These are phyloP conservation scores for Bos indicus DNA, from an alignment of 2,113 vertebrate species.

Conservation along the genomic window DNA sequence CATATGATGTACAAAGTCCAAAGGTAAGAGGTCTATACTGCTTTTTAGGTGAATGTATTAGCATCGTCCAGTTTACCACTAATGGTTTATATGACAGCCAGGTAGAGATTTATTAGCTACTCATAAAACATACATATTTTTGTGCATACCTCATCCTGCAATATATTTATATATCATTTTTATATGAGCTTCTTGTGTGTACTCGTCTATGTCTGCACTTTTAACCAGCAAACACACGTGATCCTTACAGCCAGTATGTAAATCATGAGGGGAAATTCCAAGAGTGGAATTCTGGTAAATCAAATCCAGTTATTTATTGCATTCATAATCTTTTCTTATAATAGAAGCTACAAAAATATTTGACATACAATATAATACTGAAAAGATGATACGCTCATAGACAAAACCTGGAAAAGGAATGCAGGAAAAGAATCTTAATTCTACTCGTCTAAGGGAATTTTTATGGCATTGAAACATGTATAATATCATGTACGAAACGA, in stretches of 20 bases:
- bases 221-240: background rate
- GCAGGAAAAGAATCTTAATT: background rate
- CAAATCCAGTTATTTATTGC: slow-evolving; percentile 38
- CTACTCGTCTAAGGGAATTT: background rate
- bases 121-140: slow-evolving; percentile 59
- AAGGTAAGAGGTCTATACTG: slow-evolving; percentile 34
- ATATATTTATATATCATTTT: slow-evolving; percentile 39
- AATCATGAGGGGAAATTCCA: slow-evolving; percentile 13
- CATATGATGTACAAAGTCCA: background rate
- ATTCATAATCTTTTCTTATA: slow-evolving; percentile 18
- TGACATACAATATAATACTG: background rate
- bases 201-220: background rate
- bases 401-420: background rate
- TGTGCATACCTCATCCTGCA: slow-evolving; percentile 26
- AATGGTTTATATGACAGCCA: slow-evolving; percentile 11
- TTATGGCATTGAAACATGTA: background rate
- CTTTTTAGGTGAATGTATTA: background rate
- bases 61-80: background rate
- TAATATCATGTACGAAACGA: too few species aligned
- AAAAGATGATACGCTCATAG: background rate
- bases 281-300: slow-evolving; percentile 22
- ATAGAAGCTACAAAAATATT: background rate
- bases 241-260: background rate
- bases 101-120: slow-evolving; percentile 53
- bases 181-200: slow-evolving; percentile 4